Evolutionary conservation across 2,888 invertebrate genomes (phyloP).

Genomic region (Callinectes sapidus): DNA sequence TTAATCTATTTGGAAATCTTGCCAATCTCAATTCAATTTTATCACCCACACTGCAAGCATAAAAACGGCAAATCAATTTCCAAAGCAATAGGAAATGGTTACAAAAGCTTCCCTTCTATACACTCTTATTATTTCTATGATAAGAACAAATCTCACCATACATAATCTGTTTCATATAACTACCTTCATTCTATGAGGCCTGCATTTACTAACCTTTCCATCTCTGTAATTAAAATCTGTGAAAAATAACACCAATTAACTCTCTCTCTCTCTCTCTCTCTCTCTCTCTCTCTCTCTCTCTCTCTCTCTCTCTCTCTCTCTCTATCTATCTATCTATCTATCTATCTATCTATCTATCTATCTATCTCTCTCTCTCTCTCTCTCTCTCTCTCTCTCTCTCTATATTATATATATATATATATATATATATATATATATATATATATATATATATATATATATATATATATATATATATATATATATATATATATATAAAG

Average conservation of each 20-base stretch:
- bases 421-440: no score
- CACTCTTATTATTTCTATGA: not conserved
- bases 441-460: no score
- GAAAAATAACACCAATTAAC: not conserved
- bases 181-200: not conserved
- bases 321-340: no score
- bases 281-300: no score
- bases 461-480: no score
- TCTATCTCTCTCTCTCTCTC: no score
- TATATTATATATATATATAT: no score
- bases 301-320: no score
- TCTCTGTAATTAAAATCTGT: no score
- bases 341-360: no score
- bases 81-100: not conserved
- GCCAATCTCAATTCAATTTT: conserved; percentile 9
- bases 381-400: no score
- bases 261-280: no score
- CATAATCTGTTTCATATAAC: not conserved
- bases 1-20: conserved; percentile 40
- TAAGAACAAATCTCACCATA: not conserved
- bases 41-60: not conserved
- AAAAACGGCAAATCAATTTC: not conserved
- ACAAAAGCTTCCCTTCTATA: not conserved
- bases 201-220: not conserved
- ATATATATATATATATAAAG: not conserved